Base-by-base conservation (phyloP, 2,888 invertebrate genomes). In the Thera britannica region DNA sequence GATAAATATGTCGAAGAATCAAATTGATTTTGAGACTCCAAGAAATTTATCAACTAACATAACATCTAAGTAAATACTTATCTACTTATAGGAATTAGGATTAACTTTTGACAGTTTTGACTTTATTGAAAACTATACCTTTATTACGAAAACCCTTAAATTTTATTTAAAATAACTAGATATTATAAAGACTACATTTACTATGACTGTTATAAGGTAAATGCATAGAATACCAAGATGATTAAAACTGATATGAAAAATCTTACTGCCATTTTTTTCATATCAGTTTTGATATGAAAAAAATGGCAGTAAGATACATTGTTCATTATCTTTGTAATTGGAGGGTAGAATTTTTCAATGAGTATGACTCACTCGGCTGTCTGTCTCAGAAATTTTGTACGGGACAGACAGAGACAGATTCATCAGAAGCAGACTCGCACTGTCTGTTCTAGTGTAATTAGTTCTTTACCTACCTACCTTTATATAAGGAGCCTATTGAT, bases 1-100 rank as follows among this genome's bases (percentile, higher is more conserved):
- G 92, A 92, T 92, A 92, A 87, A 81, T 83, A 77, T 85, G 82
- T 93, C 88, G 85, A 92, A 91, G 86, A 84, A 83, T 80, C 87
- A 87, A 90, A 70, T 46, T 54, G n/a, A 52, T 75, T 87, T 92
- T 86, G 84, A 82, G 85, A 83, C 87, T 93, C 90, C 92, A 85
- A 93, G 90, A 87, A 81, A 83, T 83, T 83, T 91, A 90, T 93
- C 92, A 64, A 68, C 66, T 52, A 12, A 58, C 58, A 41, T 62
- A 62, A 62, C 52, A 48, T 58, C 52, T 58, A 52, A 57, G 41
- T 57, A 61, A 52, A 52, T 38, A 65, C 65, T 52, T 46, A 58
- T 51, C 34, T 64, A 65, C 12, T 58, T 38, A 55, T 38, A 34
- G 46, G 23, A 38, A 44, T 41, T 60, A 65, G 35, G 49, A 49